phyloP scores from a whole-genome alignment of 2,113 vertebrate species.

The zebrafish (Danio rerio) region DNA sequence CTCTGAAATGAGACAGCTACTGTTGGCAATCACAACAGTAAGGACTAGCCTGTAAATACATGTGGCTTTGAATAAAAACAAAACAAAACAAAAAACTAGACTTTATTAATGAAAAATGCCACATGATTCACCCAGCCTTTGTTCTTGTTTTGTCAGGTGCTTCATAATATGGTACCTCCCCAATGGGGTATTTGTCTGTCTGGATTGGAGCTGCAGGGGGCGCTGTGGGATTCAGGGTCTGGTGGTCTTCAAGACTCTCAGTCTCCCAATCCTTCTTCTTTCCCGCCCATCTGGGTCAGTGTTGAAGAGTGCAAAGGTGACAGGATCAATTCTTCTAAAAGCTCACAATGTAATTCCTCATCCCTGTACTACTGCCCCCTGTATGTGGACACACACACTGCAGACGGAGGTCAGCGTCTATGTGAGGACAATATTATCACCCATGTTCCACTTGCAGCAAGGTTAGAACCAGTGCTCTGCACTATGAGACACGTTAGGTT shows the following conservation, averaged over 20 bases:
- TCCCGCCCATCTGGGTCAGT: constrained; percentile 73
- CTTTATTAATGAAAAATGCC: neutral
- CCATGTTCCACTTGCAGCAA: constrained; percentile 69
- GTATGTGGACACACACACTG: constrained; percentile 62
- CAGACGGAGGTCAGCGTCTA: constrained; percentile 10
- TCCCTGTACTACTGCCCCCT: constrained; percentile 75
- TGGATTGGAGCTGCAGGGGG: constrained; percentile 80
- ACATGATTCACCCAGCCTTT: neutral
- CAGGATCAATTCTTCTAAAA: neutral
- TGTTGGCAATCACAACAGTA: too few species aligned
- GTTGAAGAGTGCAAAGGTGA: neutral
- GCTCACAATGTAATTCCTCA: neutral
- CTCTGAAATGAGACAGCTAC: too few species aligned
- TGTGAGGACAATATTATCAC: constrained; percentile 67
- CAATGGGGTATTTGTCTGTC: constrained; percentile 69
- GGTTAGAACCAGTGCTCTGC: constrained; percentile 67
- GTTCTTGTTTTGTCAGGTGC: constrained; percentile 61
- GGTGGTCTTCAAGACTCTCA: constrained; percentile 68
- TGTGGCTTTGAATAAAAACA: too few species aligned
- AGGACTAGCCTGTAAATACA: too few species aligned
- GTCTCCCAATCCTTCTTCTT: constrained; percentile 63
- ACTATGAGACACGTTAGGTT: constrained; percentile 71
- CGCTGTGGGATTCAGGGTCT: constrained; percentile 74
- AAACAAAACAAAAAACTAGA: neutral
- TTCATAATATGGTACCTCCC: constrained; percentile 52